Conservation (phyloP, 2,797 vertebrate species). For the Rhodeus uyekii region DNA sequence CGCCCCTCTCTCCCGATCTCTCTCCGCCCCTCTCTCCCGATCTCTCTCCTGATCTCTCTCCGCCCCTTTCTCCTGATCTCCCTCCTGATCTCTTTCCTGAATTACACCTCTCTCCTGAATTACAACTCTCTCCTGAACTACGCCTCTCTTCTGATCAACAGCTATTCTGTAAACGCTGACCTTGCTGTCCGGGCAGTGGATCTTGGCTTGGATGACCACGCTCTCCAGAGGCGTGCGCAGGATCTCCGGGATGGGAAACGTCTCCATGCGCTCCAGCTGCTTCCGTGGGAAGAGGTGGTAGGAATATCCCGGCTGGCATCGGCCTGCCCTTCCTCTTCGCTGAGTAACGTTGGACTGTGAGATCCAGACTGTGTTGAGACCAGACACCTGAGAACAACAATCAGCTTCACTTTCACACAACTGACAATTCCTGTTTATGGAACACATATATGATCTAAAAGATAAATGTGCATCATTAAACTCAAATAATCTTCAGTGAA, state of each 20-base stretch:
- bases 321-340: slow-evolving; percentile 89
- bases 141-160: too few species aligned
- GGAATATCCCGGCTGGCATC: slow-evolving; percentile 91
- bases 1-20: too few species aligned
- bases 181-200: slow-evolving; percentile 91
- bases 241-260: slow-evolving; percentile 92
- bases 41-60: too few species aligned
- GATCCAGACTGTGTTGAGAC: slow-evolving; percentile 93
- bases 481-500: not conserved
- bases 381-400: slow-evolving; percentile 83
- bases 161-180: too few species aligned
- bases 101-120: too few species aligned
- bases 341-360: slow-evolving; percentile 93
- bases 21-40: too few species aligned
- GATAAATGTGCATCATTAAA: too few species aligned
- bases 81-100: too few species aligned
- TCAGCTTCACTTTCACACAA: not conserved
- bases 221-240: slow-evolving; percentile 94
- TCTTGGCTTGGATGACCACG: slow-evolving; percentile 93
- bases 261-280: slow-evolving; percentile 84
- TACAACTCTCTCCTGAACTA: too few species aligned
- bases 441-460: too few species aligned
- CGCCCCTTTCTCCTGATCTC: too few species aligned
- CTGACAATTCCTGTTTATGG: not conserved
- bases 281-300: slow-evolving; percentile 90